Evolutionary conservation across 2,888 invertebrate genomes (phyloP).

Genomic region (Perithous albicinctus): DNA sequence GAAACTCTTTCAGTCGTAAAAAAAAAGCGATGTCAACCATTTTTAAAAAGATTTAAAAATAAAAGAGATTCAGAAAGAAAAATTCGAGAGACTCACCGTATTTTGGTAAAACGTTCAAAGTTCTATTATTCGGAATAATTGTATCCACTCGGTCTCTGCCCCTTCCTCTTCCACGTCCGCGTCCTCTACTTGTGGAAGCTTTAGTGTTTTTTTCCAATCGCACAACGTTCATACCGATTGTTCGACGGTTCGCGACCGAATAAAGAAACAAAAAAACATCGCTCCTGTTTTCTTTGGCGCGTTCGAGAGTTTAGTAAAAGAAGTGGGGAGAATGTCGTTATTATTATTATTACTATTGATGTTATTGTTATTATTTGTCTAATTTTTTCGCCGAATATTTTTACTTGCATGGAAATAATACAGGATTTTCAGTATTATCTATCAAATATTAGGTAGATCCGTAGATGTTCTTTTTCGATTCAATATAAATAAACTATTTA

Average conservation of each 20-base stretch:
- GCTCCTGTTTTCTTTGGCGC: background rate
- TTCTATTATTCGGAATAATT: conserved; percentile 44
- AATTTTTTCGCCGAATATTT: too few species aligned
- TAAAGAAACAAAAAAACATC: background rate
- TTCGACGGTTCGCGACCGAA: background rate
- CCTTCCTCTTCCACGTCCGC: conserved; percentile 59
- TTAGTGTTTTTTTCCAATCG: conserved; percentile 54
- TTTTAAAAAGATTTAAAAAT: too few species aligned
- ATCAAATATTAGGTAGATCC: too few species aligned
- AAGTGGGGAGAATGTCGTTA: background rate
- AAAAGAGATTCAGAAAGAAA: too few species aligned
- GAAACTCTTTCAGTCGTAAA: conserved; percentile 44
- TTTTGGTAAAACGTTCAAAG: conserved; percentile 68
- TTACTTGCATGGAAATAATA: too few species aligned
- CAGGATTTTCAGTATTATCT: too few species aligned
- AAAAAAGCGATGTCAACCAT: too few species aligned
- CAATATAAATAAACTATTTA: too few species aligned
- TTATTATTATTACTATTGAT: too few species aligned
- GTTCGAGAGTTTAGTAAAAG: background rate
- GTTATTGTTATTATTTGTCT: too few species aligned
- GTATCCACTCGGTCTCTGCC: conserved; percentile 52
- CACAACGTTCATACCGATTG: conserved; percentile 75
- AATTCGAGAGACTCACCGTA: conserved; percentile 67
- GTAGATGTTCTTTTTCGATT: too few species aligned
- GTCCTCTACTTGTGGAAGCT: conserved; percentile 33